phyloP scores from a whole-genome alignment of 2,888 invertebrate species.

The Hypsopygia costalis region DNA sequence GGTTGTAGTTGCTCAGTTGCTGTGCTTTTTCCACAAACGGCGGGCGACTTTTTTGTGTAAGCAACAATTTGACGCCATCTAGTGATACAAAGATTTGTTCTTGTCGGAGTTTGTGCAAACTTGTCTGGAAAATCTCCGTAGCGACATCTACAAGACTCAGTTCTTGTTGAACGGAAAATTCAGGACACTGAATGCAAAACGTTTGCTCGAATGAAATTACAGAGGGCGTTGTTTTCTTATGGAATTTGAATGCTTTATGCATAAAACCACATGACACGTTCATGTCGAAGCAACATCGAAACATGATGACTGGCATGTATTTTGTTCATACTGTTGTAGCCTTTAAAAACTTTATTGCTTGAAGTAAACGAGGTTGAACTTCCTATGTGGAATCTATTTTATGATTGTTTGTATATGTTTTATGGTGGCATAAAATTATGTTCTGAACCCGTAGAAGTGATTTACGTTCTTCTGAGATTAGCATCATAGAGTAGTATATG shows the following conservation, averaged over 20 bases:
- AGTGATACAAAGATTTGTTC: too few species aligned
- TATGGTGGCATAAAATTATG: background rate
- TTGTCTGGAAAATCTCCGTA: background rate
- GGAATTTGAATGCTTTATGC: constrained; percentile 10
- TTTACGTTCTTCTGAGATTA: background rate
- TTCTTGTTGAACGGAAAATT: background rate
- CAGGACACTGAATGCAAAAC: background rate
- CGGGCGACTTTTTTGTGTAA: too few species aligned
- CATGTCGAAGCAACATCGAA: background rate
- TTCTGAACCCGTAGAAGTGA: constrained; percentile 3
- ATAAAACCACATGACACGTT: constrained; percentile 4
- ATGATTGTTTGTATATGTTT: background rate
- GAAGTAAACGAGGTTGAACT: background rate
- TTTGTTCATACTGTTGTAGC: background rate
- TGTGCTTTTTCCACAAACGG: too few species aligned
- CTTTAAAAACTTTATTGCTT: background rate
- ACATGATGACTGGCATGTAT: background rate
- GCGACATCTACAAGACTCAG: background rate
- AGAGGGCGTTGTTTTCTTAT: constrained; percentile 2
- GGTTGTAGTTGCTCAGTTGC: too few species aligned
- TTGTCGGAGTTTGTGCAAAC: background rate
- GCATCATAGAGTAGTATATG: background rate
- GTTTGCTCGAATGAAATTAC: background rate
- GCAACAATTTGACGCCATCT: background rate
- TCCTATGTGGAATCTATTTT: background rate